Conservation (phyloP, 2,888 invertebrate species). For the Lasius platythorax region DNA sequence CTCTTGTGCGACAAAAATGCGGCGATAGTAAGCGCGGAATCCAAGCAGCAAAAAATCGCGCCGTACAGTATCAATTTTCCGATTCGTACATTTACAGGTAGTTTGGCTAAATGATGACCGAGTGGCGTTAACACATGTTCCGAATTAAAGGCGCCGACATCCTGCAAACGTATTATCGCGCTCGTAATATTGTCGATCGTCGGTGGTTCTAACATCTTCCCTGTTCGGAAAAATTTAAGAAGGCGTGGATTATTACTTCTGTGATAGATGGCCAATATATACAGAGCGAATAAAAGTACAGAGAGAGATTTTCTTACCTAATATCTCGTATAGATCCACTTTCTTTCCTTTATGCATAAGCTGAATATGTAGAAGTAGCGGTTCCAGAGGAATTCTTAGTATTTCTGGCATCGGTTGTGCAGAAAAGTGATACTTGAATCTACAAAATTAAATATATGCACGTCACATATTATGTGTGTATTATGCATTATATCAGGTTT, state of each 20-base stretch:
- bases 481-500: not conserved
- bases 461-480: constrained; percentile 31
- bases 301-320: constrained; percentile 84
- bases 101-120: constrained; percentile 94
- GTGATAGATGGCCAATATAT: not conserved
- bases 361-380: constrained; percentile 92
- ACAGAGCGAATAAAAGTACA: constrained; percentile 39
- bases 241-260: not conserved
- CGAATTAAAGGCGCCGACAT: constrained; percentile 93
- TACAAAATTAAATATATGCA: constrained; percentile 57
- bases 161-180: constrained; percentile 90
- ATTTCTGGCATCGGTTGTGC: constrained; percentile 96
- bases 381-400: constrained; percentile 95
- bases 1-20: constrained; percentile 93
- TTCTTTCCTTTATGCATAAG: constrained; percentile 87
- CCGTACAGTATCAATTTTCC: constrained; percentile 97
- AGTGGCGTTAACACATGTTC: constrained; percentile 92
- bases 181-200: constrained; percentile 89
- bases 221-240: constrained; percentile 83
- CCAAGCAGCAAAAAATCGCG: constrained; percentile 96
- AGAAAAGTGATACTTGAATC: constrained; percentile 89
- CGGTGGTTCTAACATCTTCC: constrained; percentile 92
- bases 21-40: constrained; percentile 96
- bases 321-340: constrained; percentile 87
- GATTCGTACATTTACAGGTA: constrained; percentile 96